A percentile compares a stretch with the other conserved stretches of the same genome.
Conservation (phyloP, 2,797 vertebrate species). For the Macroramphosus scolopax region DNA sequence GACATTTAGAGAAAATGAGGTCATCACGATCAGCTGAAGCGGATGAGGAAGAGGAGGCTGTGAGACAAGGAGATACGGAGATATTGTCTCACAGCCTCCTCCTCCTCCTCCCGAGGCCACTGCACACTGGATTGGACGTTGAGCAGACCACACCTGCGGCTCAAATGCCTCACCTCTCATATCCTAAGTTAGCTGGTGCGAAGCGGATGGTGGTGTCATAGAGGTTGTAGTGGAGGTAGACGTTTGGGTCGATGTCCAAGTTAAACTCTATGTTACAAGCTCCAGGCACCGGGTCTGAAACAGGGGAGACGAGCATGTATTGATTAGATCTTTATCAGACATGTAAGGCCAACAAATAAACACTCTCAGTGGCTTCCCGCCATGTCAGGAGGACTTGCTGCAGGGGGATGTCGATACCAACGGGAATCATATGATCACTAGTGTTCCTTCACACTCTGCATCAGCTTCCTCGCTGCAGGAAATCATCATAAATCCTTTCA, state of each 20-base stretch:
- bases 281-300: slow-evolving; percentile 91
- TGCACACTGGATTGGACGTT: too few species aligned
- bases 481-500: slow-evolving; percentile 1
- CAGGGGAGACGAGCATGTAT: background rate
- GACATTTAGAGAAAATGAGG: slow-evolving; percentile 17
- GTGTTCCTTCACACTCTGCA: background rate
- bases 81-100: too few species aligned
- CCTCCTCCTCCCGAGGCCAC: too few species aligned
- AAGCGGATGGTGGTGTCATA: slow-evolving; percentile 86
- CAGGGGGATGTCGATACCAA: too few species aligned
- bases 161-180: slow-evolving; percentile 76
- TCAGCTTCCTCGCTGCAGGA: too few species aligned
- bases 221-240: slow-evolving; percentile 88
- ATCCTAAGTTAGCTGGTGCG: slow-evolving; percentile 90
- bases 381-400: slow-evolving; percentile 9
- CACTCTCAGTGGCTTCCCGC: background rate
- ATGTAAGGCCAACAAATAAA: background rate
- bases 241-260: slow-evolving; percentile 87
- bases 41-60: background rate
- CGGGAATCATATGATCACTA: background rate
- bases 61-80: too few species aligned
- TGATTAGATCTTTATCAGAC: background rate
- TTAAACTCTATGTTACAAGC: slow-evolving; percentile 89
- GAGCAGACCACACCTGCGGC: fast-evolving
- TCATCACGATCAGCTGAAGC: background rate